phyloP scores from a whole-genome alignment of 2,113 vertebrate genomes.

The Bufo gargarizans region DNA sequence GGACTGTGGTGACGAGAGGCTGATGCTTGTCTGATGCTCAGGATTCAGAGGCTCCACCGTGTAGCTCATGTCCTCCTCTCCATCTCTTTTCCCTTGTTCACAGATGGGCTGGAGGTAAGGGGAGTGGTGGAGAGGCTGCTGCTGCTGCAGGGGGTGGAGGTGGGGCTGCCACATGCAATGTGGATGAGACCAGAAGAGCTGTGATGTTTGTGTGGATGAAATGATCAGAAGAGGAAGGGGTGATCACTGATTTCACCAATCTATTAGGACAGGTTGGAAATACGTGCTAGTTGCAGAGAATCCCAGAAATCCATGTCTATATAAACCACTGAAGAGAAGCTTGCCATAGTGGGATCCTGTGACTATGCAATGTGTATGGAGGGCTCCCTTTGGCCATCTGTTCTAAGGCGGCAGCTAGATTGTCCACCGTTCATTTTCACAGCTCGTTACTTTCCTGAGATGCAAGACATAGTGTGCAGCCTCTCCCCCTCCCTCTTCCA shows the following conservation, averaged over 20 bases:
- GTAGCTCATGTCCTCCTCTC: slow-evolving; percentile 17
- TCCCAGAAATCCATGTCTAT: background rate
- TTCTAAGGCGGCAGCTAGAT: background rate
- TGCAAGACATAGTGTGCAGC: no score
- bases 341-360: background rate
- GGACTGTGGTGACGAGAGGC: slow-evolving; percentile 12
- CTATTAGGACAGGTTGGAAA: background rate
- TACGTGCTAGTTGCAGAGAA: background rate
- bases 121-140: slow-evolving; percentile 28
- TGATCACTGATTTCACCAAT: background rate
- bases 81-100: slow-evolving; percentile 22
- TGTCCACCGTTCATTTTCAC: background rate
- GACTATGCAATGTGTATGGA: background rate
- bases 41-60: slow-evolving; percentile 9
- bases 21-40: background rate
- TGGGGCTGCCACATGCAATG: slow-evolving; percentile 9
- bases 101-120: slow-evolving; percentile 35
- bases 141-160: slow-evolving; percentile 38
- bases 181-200: background rate
- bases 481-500: no score
- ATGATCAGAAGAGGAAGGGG: background rate
- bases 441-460: background rate
- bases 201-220: background rate
- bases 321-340: background rate
- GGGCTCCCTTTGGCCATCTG: background rate